These are phyloP conservation scores for Oceanites oceanicus DNA, from an alignment of 2,113 vertebrate genomes.

Conservation along the genomic window DNA sequence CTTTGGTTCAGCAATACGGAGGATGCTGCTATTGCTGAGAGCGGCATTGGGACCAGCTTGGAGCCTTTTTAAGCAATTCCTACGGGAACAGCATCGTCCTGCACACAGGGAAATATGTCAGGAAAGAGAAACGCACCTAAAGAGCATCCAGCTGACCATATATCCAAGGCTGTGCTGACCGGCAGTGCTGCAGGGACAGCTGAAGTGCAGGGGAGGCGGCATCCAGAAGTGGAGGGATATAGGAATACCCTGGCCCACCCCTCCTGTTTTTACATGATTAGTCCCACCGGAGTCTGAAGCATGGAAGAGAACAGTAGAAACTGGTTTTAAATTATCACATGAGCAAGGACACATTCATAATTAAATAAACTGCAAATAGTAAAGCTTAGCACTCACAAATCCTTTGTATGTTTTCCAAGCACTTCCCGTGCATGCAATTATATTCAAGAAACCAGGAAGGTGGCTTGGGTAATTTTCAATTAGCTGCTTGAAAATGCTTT, in stretches of 20 bases:
- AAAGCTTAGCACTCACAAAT: neutral
- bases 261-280: neutral
- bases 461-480: constrained; percentile 52
- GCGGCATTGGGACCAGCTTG: rapidly evolving
- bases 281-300: neutral
- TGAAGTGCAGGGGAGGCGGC: neutral
- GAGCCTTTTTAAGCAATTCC: neutral
- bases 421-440: neutral
- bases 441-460: constrained; percentile 21
- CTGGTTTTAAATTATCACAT: neutral
- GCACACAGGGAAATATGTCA: neutral
- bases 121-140: neutral
- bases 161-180: rapidly evolving
- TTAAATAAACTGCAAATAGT: neutral
- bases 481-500: constrained; percentile 48
- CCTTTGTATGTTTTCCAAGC: constrained; percentile 27
- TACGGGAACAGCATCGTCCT: neutral
- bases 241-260: neutral
- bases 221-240: rapidly evolving
- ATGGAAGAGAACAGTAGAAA: neutral
- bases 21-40: neutral
- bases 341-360: neutral
- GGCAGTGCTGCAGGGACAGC: neutral
- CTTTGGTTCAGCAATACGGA: neutral
- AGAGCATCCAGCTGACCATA: neutral